Conservation (phyloP, 2,797 vertebrate genomes). For the Peromyscus eremicus region DNA sequence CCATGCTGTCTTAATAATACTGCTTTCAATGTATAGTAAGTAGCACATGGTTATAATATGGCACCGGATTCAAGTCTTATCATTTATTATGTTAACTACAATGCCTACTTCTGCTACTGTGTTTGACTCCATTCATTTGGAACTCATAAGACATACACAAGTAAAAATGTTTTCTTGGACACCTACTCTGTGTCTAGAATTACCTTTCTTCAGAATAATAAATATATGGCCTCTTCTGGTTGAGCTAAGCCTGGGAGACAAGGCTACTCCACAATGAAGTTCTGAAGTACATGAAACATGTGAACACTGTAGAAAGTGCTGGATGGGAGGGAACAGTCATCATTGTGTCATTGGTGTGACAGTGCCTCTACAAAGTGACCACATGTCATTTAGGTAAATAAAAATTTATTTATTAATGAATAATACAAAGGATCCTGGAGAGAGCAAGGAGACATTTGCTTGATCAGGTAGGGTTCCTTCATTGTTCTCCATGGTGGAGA, state of each 20-base stretch:
- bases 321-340: not conserved
- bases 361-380: not conserved
- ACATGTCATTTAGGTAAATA: not conserved
- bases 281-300: conserved; percentile 2
- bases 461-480: not conserved
- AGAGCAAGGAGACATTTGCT: not conserved
- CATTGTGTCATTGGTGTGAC: conserved; percentile 8
- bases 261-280: not conserved
- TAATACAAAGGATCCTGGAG: not conserved
- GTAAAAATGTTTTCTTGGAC: not conserved
- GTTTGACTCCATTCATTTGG: not conserved
- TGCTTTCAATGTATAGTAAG: not conserved
- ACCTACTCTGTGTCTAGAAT: not conserved
- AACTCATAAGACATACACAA: not conserved
- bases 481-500: not conserved
- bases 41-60: not conserved
- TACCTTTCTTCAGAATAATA: conserved; percentile 10
- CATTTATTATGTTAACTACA: not conserved
- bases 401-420: not conserved
- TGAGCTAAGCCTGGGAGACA: conserved; percentile 23
- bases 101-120: not conserved
- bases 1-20: not conserved
- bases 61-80: not conserved
- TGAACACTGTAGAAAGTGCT: conserved; percentile 13
- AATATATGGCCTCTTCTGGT: conserved; percentile 10